Conservation (phyloP, 2,113 vertebrate genomes). For the Salvelinus namaycush region DNA sequence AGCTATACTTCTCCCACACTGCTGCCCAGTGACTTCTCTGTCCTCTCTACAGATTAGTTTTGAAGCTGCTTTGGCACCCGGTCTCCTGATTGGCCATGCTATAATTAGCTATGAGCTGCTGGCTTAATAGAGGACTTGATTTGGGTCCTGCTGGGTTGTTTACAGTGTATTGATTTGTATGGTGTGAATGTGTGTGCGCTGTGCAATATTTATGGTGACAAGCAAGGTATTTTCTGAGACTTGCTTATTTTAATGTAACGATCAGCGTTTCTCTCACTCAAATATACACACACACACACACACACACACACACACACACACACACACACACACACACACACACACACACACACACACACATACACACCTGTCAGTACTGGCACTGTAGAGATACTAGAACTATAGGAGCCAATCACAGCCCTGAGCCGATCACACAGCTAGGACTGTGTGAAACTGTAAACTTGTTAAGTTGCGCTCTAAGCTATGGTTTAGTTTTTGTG, state of each 20-base stretch:
- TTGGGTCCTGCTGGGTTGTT: neutral
- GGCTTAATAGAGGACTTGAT: conserved; percentile 43
- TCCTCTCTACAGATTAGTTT: neutral
- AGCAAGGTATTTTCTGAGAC: conserved; percentile 18
- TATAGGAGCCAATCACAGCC: too few relatives aligned
- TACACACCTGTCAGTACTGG: conserved; percentile 36
- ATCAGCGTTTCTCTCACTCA: conserved; percentile 16
- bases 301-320: conserved; percentile 14
- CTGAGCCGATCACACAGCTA: neutral
- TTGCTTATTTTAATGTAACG: conserved; percentile 32
- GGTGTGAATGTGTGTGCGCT: conserved; percentile 39
- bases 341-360: too few relatives aligned
- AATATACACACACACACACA: conserved; percentile 12
- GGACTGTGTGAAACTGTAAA: conserved; percentile 41
- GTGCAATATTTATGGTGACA: conserved; percentile 8
- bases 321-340: too few relatives aligned
- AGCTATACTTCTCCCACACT: too few relatives aligned
- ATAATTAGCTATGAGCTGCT: conserved; percentile 56
- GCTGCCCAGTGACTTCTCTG: neutral
- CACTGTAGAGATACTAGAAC: conserved; percentile 10
- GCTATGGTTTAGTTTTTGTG: neutral
- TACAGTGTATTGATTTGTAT: neutral
- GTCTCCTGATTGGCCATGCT: conserved; percentile 48
- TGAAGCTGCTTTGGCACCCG: conserved; percentile 14
- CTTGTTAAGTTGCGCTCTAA: neutral